Percentiles rank a stretch among this genome's conserved stretches.
phyloP scores from a whole-genome alignment of 2,888 invertebrate genomes.

The Plebejus anna region DNA sequence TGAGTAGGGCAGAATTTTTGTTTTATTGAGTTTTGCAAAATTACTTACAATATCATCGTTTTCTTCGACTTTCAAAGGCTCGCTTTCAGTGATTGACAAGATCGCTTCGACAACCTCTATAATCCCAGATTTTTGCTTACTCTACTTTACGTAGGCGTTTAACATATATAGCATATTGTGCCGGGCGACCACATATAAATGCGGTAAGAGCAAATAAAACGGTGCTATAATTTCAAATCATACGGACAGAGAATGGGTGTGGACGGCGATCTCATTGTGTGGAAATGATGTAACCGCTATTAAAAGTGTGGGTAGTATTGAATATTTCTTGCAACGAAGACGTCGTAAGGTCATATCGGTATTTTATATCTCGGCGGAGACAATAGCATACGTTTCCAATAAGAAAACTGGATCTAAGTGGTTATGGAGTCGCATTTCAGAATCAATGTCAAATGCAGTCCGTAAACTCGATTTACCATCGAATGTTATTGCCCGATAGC shows the following conservation, averaged over 20 bases:
- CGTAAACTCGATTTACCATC: constrained; percentile 33
- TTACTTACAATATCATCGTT: not conserved
- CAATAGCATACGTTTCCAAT: constrained; percentile 76
- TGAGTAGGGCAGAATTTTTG: not conserved
- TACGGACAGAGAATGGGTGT: constrained; percentile 81
- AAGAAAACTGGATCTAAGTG: constrained; percentile 72
- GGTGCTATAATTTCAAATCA: constrained; percentile 81
- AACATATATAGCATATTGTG: constrained; percentile 75
- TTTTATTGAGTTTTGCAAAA: not conserved
- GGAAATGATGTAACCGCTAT: constrained; percentile 80
- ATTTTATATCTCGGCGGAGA: constrained; percentile 77
- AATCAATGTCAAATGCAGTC: constrained; percentile 47
- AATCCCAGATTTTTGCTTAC: constrained; percentile 25
- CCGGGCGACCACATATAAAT: constrained; percentile 76
- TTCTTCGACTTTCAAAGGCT: not conserved
- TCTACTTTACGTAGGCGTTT: constrained; percentile 65
- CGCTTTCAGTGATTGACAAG: not conserved
- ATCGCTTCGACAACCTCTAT: not conserved
- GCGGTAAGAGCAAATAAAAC: constrained; percentile 78
- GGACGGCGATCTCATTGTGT: constrained; percentile 80
- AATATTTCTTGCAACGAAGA: constrained; percentile 79
- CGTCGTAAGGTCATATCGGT: constrained; percentile 78
- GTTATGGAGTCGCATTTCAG: constrained; percentile 60
- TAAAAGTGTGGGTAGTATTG: constrained; percentile 80
- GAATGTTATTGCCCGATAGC: constrained; percentile 29